These are phyloP conservation scores for Potamarius usumacintae DNA, from an alignment of 2,113 vertebrate species.

Conservation along the genomic window DNA sequence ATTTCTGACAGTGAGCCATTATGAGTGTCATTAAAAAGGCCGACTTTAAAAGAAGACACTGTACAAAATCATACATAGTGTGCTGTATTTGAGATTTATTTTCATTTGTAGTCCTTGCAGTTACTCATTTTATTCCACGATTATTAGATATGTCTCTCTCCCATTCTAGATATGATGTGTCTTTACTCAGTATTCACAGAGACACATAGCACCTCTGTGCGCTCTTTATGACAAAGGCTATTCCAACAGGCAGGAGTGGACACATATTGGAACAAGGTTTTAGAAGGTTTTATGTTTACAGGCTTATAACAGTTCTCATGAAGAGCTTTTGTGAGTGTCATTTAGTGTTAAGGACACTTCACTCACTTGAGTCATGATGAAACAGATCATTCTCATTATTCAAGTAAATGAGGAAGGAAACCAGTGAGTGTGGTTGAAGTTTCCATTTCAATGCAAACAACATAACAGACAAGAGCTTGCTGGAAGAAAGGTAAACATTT, in stretches of 20 bases:
- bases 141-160: neutral
- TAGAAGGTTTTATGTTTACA: neutral
- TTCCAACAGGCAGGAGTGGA: too few relatives aligned
- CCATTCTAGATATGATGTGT: neutral
- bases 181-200: neutral
- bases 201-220: neutral
- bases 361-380: neutral
- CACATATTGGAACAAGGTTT: neutral
- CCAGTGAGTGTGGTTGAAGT: neutral
- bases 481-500: neutral
- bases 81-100: neutral
- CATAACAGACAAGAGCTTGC: neutral
- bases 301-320: neutral
- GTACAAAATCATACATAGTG: too few relatives aligned
- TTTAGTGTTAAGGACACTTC: neutral
- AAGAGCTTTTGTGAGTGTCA: neutral
- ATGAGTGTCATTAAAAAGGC: too few relatives aligned
- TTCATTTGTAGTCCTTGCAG: neutral
- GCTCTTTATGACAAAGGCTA: too few relatives aligned
- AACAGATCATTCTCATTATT: neutral
- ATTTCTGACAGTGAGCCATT: too few relatives aligned
- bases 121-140: neutral
- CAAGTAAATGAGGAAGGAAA: constrained; percentile 30
- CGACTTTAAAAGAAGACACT: too few relatives aligned
- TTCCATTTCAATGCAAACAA: neutral